Conservation (phyloP, 2,797 vertebrate species). For the Lithobates pipiens region DNA sequence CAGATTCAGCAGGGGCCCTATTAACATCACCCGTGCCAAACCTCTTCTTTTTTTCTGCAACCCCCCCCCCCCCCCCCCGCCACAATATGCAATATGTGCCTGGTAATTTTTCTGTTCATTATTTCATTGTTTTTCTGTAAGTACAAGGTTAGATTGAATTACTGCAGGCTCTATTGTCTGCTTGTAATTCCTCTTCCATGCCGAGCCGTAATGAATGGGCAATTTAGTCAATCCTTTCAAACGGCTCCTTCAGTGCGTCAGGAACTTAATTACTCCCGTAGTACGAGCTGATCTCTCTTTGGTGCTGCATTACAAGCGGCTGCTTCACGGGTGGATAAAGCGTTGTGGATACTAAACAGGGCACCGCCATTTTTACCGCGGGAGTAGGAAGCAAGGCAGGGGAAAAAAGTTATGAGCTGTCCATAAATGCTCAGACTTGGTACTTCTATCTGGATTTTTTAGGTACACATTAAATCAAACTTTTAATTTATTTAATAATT, state of each 20-base stretch:
- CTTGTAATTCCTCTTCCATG: slow-evolving; percentile 90
- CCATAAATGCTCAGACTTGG: no score
- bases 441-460: no score
- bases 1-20: slow-evolving; percentile 81
- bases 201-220: slow-evolving; percentile 94
- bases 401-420: no score
- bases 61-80: slow-evolving; percentile 62
- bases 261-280: slow-evolving; percentile 93
- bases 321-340: slow-evolving; percentile 68
- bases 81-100: slow-evolving; percentile 83
- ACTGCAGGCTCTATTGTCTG: slow-evolving; percentile 93
- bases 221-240: slow-evolving; percentile 97
- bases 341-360: background rate
- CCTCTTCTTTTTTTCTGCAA: slow-evolving; percentile 65
- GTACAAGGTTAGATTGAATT: slow-evolving; percentile 99
- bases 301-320: slow-evolving; percentile 87
- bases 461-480: no score
- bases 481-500: no score
- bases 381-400: no score
- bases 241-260: slow-evolving; percentile 90
- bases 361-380: background rate
- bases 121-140: slow-evolving; percentile 99
- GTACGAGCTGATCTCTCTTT: slow-evolving; percentile 82
- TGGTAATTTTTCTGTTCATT: slow-evolving; percentile 96
- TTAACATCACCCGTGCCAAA: slow-evolving; percentile 78